Evolutionary conservation across 2,888 invertebrate species (phyloP).

Genomic region (Platerodrilus igneus): DNA sequence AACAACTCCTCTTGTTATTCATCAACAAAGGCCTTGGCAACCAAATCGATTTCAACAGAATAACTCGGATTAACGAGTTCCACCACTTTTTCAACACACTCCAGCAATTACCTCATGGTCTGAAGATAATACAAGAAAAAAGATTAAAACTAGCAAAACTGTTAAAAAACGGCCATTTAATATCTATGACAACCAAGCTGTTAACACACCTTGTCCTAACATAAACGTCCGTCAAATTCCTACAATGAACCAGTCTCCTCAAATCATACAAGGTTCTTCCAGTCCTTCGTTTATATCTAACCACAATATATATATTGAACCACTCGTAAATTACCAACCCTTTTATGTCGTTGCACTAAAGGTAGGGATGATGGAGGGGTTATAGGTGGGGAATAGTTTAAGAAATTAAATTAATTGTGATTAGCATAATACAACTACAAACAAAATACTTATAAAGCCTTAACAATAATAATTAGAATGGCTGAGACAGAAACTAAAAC

Average conservation of each 20-base stretch:
- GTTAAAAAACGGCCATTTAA: constrained; percentile 54
- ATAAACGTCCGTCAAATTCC: constrained; percentile 56
- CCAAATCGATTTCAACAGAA: constrained; percentile 35
- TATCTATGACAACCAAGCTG: constrained; percentile 44
- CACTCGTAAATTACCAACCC: no score
- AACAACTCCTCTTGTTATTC: constrained; percentile 12
- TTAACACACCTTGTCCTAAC: constrained; percentile 52
- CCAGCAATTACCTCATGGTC: constrained; percentile 55
- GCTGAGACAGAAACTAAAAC: no score
- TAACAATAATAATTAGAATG: no score
- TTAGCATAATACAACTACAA: no score
- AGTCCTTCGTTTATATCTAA: constrained; percentile 82
- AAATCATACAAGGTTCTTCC: constrained; percentile 36
- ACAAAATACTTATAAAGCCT: no score
- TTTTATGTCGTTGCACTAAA: no score
- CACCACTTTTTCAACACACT: constrained; percentile 68
- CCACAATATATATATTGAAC: no score
- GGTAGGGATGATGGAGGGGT: no score
- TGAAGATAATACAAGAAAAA: constrained; percentile 57
- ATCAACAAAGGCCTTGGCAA: constrained; percentile 38
- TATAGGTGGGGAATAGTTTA: no score
- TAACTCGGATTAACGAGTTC: constrained; percentile 58
- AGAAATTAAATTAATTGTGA: no score
- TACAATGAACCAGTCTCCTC: constrained; percentile 39
- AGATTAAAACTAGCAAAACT: constrained; percentile 51